Evolutionary conservation across 1,140 invertebrate species (phyloP), one percentile per base, ranked within the genome.

Genomic region (Gonioctena quinquepunctata): DNA sequence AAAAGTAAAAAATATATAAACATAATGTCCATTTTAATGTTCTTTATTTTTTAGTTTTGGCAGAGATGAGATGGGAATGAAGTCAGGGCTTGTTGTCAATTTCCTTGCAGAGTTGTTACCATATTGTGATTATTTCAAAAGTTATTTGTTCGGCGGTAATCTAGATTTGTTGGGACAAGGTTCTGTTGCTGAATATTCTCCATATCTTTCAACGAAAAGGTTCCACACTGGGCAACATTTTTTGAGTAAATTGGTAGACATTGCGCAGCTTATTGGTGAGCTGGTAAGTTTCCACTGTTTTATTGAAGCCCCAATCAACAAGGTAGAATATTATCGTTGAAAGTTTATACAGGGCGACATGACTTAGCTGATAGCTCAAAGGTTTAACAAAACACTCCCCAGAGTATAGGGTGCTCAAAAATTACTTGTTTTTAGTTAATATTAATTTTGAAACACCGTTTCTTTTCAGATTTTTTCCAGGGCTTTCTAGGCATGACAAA

Each of bases 201-300:
- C 28, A 57, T 22, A 64, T 64, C 70, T 69, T 42, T 22, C 48
- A 62, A 65, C 22, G 66, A 72, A 72, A 68, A 49, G 56, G 57
- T 50, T 65, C 13, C 52, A 59, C 19, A 63, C 21, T 54, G 48
- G 62, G 23, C 33, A 21, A 23, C 52, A 71, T 70, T 72, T 73
- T 28, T 54, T 75, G 21, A 70, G 48, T 3, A 49, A 70, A 33
- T 27, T 78, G 27, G 18, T 70, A 28, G 50, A 27, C 21, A 57
- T 72, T 57, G 28, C 72, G 42, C 62, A 60, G 56, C 64, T 69
- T 48, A 68, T 76, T 68, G 68, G 74, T 68, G 73, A 77, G 70
- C 68, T 68, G 59, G 74, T 75, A 71, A 71, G 71, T 64, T 56
- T 22, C 62, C 49, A 42, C n/a, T 42, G 33, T 23, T 2, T 22